Base-by-base conservation (phyloP, 2,797 vertebrate genomes). In the Sebastes hopkinsi region DNA sequence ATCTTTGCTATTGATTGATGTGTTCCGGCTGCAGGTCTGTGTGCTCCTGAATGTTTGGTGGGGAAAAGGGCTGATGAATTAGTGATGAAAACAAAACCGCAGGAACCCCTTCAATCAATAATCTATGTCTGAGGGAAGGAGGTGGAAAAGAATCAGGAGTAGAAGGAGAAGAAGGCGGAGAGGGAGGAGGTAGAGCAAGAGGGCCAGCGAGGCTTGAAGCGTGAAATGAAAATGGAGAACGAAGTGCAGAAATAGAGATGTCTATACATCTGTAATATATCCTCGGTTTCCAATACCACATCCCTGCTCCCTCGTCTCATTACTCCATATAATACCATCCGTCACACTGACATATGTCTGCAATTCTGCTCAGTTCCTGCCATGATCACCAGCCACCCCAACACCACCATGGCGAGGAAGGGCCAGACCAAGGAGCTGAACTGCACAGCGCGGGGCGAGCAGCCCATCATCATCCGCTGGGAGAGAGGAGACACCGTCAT, bases 391-490 rank as follows among this genome's bases (percentile, higher is more conserved):
- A 99, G 98, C 75, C 98, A 99, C 80, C 98, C 98, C 68, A 99
- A 99, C 91, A 99, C 97, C 60, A 99, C 98, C 11, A 95, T 99
- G 96, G 98, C 98, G 5, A 98, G 97, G 0, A 98, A 99, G 93
- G 98, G 98, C 42, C 98, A 99, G 59, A 98, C 97, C 94, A 99
- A 99, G 84, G 98, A 99, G 80, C 96, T 99, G 95, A 98, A 97
- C 92, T 99, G 98, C 82, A 98, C 97, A 0, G 98, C 98, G 0
- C 97, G 98, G 0, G 98, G 98, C 0, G 98, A 99, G 92, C 98
- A 98, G 85, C 98, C 98, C 91, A 99, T 99, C 90, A 99, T 99
- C 52, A 98, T 99, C 67, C 97, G 98, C 90, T 99, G 98, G 98
- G 98, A 99, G 93, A 96, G 99, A 65, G 98, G 98, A 0, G 98